Evolutionary conservation across 2,113 vertebrate genomes (phyloP).

Genomic region (Grantiella picta): DNA sequence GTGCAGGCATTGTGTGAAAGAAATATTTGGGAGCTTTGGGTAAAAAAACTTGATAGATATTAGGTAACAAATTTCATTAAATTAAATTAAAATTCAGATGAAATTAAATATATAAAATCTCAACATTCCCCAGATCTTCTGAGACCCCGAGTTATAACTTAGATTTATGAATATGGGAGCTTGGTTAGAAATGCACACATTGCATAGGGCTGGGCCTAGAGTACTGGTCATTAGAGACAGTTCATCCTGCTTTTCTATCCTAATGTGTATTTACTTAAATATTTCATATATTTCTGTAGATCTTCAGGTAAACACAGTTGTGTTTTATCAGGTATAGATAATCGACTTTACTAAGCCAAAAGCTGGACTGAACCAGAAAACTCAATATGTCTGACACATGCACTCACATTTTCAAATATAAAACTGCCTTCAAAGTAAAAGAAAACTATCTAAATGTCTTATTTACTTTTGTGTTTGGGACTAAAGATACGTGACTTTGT

Average conservation of each 20-base stretch:
- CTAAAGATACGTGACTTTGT: constrained; percentile 62
- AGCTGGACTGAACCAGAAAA: constrained; percentile 15
- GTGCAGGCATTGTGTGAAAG: not conserved
- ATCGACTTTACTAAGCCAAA: not conserved
- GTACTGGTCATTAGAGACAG: not conserved
- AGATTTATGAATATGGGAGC: not conserved
- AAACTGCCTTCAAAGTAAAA: constrained; percentile 61
- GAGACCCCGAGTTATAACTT: not conserved
- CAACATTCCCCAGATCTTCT: not conserved
- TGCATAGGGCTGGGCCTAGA: not conserved
- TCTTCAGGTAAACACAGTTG: not conserved
- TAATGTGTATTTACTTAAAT: not conserved
- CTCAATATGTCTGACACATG: not conserved
- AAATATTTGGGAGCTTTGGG: not conserved
- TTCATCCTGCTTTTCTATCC: not conserved
- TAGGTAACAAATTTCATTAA: not conserved
- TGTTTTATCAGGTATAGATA: not conserved
- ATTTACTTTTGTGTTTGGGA: constrained; percentile 59
- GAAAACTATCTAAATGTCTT: constrained; percentile 68
- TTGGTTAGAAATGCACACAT: not conserved
- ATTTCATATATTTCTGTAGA: not conserved
- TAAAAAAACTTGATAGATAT: not conserved
- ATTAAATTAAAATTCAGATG: not conserved
- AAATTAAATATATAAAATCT: not conserved
- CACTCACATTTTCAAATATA: constrained; percentile 18